These are phyloP conservation scores for Chelonus insularis DNA, from an alignment of 1,140 invertebrate species.

Conservation along the genomic window DNA sequence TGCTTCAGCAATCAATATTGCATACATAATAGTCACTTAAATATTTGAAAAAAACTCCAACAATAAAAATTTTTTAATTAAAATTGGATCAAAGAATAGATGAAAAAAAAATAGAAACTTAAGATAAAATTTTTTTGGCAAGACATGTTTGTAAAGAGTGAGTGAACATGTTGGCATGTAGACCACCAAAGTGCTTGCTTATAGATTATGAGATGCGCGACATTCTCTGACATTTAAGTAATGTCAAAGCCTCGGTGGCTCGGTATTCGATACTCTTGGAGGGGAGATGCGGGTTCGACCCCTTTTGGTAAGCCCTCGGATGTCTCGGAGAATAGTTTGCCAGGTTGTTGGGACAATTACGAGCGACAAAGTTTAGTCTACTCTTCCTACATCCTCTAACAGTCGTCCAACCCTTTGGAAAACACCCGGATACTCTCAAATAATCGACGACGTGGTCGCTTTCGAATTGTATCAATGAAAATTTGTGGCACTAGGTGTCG, in stretches of 20 bases:
- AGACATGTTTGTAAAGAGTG: background rate
- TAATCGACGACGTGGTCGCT: background rate
- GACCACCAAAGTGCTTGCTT: constrained; percentile 32
- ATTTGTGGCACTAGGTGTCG: constrained; percentile 19
- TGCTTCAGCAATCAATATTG: too few species aligned
- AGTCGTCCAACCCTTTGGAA: background rate
- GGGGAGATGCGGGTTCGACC: constrained; percentile 32
- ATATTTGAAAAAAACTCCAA: too few species aligned
- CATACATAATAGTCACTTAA: too few species aligned
- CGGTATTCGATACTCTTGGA: constrained; percentile 43
- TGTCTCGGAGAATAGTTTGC: constrained; percentile 23
- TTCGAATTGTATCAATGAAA: constrained; percentile 27
- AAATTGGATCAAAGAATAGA: too few species aligned
- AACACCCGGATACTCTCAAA: background rate
- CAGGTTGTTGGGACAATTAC: constrained; percentile 23
- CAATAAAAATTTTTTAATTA: too few species aligned
- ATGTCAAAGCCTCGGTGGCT: constrained; percentile 40
- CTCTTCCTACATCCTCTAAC: background rate
- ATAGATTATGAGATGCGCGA: constrained; percentile 52
- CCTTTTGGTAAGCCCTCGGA: background rate
- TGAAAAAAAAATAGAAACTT: too few species aligned
- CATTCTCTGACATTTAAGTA: constrained; percentile 57
- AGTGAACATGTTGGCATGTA: constrained; percentile 13
- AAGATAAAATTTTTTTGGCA: background rate
- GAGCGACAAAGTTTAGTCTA: background rate